These are phyloP conservation scores for Hydroisotoma schaefferi DNA, from an alignment of 2,888 invertebrate genomes.

Conservation along the genomic window DNA sequence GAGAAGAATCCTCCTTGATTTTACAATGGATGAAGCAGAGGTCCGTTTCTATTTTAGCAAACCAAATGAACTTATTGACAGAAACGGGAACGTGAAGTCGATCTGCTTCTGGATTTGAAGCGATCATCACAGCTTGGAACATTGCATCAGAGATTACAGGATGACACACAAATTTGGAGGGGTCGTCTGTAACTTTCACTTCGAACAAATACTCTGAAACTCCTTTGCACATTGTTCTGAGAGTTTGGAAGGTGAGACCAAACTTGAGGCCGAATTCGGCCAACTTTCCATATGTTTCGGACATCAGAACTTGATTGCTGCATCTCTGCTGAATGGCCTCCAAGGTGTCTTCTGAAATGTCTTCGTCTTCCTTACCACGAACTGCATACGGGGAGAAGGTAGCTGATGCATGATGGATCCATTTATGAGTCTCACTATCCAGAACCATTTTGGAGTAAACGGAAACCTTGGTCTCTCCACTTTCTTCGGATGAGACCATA, in stretches of 20 bases:
- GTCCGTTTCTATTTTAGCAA: conserved; percentile 2
- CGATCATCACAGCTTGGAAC: conserved; percentile 10
- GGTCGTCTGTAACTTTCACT: conserved; percentile 2
- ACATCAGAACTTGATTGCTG: neutral
- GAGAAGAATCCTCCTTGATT: neutral
- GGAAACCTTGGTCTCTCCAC: neutral
- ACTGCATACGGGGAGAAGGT: conserved; percentile 1
- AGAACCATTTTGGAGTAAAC: neutral
- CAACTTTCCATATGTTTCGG: conserved; percentile 16
- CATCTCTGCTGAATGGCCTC: neutral
- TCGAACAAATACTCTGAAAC: conserved; percentile 3
- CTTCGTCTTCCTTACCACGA: neutral
- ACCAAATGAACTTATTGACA: conserved; percentile 10
- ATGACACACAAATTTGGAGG: conserved; percentile 8
- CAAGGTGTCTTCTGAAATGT: neutral
- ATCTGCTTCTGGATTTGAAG: neutral
- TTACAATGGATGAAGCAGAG: conserved; percentile 2
- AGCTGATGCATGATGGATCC: neutral
- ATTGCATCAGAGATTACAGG: conserved; percentile 6
- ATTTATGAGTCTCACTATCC: neutral
- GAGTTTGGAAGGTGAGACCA: conserved; percentile 21
- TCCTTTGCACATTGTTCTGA: conserved; percentile 16
- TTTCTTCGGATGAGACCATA: conserved; percentile 8
- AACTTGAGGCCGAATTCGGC: conserved; percentile 18
- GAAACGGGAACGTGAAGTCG: conserved; percentile 11